Base-by-base conservation (phyloP, 2,797 vertebrate species). In the Trachops cirrhosus region DNA sequence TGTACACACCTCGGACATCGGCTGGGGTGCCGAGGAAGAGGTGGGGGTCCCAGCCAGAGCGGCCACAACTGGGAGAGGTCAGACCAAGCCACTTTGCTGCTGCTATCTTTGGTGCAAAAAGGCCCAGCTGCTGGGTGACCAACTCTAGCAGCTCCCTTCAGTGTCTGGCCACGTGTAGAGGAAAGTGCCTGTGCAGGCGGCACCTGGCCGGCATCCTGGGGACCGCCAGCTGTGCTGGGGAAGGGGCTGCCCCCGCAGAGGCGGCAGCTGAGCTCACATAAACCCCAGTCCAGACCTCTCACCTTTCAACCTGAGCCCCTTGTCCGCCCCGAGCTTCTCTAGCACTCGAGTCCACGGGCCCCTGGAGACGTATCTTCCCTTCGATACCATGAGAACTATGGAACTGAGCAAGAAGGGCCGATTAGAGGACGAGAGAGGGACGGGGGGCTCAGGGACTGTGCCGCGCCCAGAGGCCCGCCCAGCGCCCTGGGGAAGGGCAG, bases 311-410 rank as follows among this genome's bases (percentile, higher is more conserved):
- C 98, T 99, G 88, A 99, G 96, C 4, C 93, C 98, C 6, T 97
- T 98, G 75, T 98, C 98, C 59, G 98, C 99, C 54, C 99, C 99
- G n/a, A 99, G 99, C 92, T 96, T 99, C 84, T 99, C 98, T 95
- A 99, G 97, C 29, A 99, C 98, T 98, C 98, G 99, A 46, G 98
- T 99, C 99, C 99, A 99, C 0, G 98, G 98, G 92, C 99, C 99
- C 98, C 98, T 99, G 79, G 99, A 98, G 93, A 99, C 57, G 32
- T 99, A 98, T 54, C 98, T 99, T 83, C 99, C 99, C 97, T 99
- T 99, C 1, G 99, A 99, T 0, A 98, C 99, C 93, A 99, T 95
- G 70, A 99, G 98, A 78, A 99, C 99, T 41, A 99, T 98, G 75
- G 99, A 99, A 44, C 99, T 99, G 96, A 11, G 87, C 1, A 32